These are phyloP conservation scores for Astropecten irregularis DNA, from an alignment of 53 echinoderm and acorn worm species.

Conservation along the genomic window DNA sequence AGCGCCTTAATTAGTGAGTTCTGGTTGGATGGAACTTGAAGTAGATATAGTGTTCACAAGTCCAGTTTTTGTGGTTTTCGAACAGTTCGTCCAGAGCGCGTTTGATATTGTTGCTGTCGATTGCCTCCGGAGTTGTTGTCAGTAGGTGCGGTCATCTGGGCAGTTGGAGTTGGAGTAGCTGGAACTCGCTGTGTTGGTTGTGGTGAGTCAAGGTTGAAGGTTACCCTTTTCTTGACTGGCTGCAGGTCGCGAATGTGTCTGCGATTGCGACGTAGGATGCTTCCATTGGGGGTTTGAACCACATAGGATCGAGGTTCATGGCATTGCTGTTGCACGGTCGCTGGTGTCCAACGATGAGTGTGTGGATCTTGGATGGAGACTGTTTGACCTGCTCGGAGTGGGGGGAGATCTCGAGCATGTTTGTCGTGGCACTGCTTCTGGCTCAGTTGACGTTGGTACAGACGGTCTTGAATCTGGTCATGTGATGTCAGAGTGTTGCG, in stretches of 20 bases:
- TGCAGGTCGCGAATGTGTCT: conserved; percentile 55
- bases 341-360: conserved; percentile 55
- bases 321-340: conserved; percentile 34
- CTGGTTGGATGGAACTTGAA: too few relatives aligned
- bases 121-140: neutral
- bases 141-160: too few relatives aligned
- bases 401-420: conserved; percentile 25
- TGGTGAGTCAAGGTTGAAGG: too few relatives aligned
- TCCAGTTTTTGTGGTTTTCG: neutral
- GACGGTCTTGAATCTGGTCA: too few relatives aligned
- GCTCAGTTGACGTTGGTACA: too few relatives aligned
- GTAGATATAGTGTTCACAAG: neutral
- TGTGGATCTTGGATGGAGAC: conserved; percentile 45
- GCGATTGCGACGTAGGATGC: too few relatives aligned
- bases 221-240: conserved; percentile 10
- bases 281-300: conserved; percentile 57
- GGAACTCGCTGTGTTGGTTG: neutral
- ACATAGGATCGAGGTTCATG: conserved; percentile 64
- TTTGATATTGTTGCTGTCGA: neutral
- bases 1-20: too few relatives aligned
- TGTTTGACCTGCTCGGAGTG: neutral
- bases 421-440: conserved; percentile 63
- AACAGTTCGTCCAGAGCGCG: too few relatives aligned
- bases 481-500: too few relatives aligned
- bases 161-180: neutral